phyloP scores from a whole-genome alignment of 2,113 vertebrate species.

The Notarius quadriscutis region DNA sequence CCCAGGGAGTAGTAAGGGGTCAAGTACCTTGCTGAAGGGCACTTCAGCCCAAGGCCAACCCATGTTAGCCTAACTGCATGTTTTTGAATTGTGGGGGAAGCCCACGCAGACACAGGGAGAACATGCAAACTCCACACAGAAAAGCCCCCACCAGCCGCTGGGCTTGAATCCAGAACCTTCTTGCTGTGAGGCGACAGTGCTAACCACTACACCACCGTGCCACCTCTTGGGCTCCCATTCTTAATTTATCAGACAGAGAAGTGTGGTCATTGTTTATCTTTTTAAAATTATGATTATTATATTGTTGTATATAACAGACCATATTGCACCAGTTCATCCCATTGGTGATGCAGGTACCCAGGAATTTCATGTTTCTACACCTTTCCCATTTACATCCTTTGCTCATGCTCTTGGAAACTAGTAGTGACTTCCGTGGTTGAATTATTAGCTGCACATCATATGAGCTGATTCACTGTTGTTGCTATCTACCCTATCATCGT shows the following conservation, averaged over 20 bases:
- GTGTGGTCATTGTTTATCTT: neutral
- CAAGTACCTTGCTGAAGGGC: too few relatives aligned
- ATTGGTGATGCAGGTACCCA: neutral
- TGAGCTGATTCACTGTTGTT: neutral
- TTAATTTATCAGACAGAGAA: neutral
- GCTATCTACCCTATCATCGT: neutral
- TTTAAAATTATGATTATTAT: neutral
- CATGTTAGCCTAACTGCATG: too few relatives aligned
- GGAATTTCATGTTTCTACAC: neutral
- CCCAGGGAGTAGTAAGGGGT: too few relatives aligned
- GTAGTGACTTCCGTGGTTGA: neutral
- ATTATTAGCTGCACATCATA: neutral
- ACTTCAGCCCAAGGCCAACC: too few relatives aligned
- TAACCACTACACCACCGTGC: too few relatives aligned
- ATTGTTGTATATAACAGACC: neutral
- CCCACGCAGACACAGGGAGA: too few relatives aligned
- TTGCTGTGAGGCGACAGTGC: too few relatives aligned
- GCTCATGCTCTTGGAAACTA: neutral
- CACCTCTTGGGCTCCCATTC: neutral
- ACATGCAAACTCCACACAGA: too few relatives aligned
- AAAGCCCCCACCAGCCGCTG: too few relatives aligned
- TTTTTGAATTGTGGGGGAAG: too few relatives aligned
- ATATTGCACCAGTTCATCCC: neutral
- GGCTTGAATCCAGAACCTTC: too few relatives aligned
- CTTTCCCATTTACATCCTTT: neutral